Base-by-base conservation (phyloP, 2,888 invertebrate genomes). In the Thymelicus acteon region DNA sequence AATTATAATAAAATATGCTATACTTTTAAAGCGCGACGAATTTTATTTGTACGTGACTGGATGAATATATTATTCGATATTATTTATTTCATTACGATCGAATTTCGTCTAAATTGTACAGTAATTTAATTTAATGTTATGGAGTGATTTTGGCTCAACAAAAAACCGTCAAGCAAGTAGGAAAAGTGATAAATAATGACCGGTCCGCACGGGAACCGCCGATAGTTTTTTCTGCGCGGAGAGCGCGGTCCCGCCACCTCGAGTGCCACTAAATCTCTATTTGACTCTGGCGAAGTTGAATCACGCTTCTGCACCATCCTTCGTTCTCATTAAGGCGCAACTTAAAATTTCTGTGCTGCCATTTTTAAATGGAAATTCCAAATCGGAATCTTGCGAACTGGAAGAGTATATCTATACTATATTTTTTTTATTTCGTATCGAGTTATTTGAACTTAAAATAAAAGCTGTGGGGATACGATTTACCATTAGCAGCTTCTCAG, bases 261-360 rank as follows among this genome's bases (percentile, higher is more conserved):
- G 70, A 70, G 64, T 64, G 58, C 37, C 70, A 31, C 58, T 70
- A 64, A 64, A 64, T 70, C 70, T 49, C 60, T 49, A 64, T 70
- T 70, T 49, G 57, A 70, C 58, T 70, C 70, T 49, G 37, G 60
- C 60, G 39, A 49, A 64, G 64, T 64, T 70, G 40, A 60, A 60
- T 60, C 70, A 52, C 60, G 64, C 47, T 31, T 49, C 40, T 40
- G 31, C 64, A 49, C 40, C 48, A 40, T 40, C 64, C 48, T 58
- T 24, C 60, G 47, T 54, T 24, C 24, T 70, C 63, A 64, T 64
- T 70, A 63, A 63, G 49, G 37, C 37, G n/a, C 15, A 48, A 39
- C 57, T 66, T 48, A 48, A 39, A 4, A 47, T 49, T 49, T 69
- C 49, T 57, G n/a, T 63, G 57, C 62, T 57, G 57, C 62, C 24